These are phyloP conservation scores for Oscheius sp. DNA, from an alignment of 2,888 invertebrate species.

Conservation along the genomic window DNA sequence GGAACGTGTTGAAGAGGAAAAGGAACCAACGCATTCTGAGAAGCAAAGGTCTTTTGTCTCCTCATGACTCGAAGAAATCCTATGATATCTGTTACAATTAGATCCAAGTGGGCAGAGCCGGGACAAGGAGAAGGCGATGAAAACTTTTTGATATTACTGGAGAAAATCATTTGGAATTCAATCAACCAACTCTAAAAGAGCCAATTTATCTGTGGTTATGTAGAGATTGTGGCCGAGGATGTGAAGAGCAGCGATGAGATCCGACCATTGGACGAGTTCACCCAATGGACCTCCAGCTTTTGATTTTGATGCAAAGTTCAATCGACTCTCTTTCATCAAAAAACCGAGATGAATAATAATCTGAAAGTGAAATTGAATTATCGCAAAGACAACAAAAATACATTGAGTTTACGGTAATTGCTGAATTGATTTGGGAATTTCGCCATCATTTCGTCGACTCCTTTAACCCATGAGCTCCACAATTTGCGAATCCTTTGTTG, in stretches of 20 bases:
- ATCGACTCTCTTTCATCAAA: constrained; percentile 71
- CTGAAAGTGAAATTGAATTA: constrained; percentile 49
- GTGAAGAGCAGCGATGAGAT: constrained; percentile 72
- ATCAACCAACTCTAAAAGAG: constrained; percentile 41
- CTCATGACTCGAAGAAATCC: constrained; percentile 70
- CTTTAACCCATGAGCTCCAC: constrained; percentile 45
- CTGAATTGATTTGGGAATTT: constrained; percentile 27
- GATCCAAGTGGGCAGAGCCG: constrained; percentile 61
- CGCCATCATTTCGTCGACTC: constrained; percentile 17
- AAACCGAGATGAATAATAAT: constrained; percentile 72
- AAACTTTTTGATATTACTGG: constrained; percentile 29
- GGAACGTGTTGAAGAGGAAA: not conserved
- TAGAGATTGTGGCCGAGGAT: constrained; percentile 72
- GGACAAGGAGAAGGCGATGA: constrained; percentile 34
- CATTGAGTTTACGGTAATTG: constrained; percentile 14
- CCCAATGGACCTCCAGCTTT: constrained; percentile 73
- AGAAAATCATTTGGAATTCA: not conserved
- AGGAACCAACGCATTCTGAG: not conserved
- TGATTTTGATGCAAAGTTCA: constrained; percentile 72
- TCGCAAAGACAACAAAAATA: not conserved
- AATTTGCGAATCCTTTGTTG: constrained; percentile 70
- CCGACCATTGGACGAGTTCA: constrained; percentile 74
- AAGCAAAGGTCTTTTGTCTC: constrained; percentile 70
- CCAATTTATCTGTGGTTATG: constrained; percentile 71
- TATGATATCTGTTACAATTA: constrained; percentile 73